Base-by-base conservation (phyloP, 2,113 vertebrate species). In the Marmota flaviventris region DNA sequence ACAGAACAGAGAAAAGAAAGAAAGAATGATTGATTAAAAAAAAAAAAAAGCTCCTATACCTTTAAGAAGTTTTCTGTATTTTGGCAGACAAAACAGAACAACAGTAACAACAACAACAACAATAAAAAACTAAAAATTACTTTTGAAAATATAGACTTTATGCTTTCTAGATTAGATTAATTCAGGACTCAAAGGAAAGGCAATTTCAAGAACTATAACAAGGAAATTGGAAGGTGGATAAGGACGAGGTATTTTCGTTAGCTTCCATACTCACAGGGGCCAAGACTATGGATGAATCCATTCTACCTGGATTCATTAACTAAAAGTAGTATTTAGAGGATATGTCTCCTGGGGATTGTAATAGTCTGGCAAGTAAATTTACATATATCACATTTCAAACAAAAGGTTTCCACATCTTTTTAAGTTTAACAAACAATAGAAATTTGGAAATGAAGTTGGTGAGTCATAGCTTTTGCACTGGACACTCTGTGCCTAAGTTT, bases 51-150 rank as follows among this genome's bases (percentile, higher is more conserved):
- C 10, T 27, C 1, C 8, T 89, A 39, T 63, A 32, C 39, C 16
- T 81, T 94, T n/a, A 84, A 85, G 16, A 93, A 39, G 7, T 81
- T 83, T 85, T 87, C 18, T 69, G n/a, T 77, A 45, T 14, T 88
- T 95, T 25, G 51, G 51, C 45, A 79, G 29, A 14, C 1, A 72
- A 77, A 32, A 37, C 77, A 86, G 58, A 45, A 45, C 45, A 45
- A 45, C 45, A 45, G 8, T 9, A 45, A 45, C 45, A 45, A 45
- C 45, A 9, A 45, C 45, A 45, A 45, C 56, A 22, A 61, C 3
- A 29, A 10, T 45, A 79, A 27, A 25, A 75, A 93, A 45, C 16
- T 51, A 11, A 70, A 91, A 83, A 70, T 32, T 63, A 92, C 58
- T 51, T 48, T 22, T 53, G 45, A 34, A 81, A 72, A 63, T 12